A percentile compares a stretch with the other conserved stretches of the same genome.
phyloP scores from a whole-genome alignment of 2,113 vertebrate species.

The Progne subis region DNA sequence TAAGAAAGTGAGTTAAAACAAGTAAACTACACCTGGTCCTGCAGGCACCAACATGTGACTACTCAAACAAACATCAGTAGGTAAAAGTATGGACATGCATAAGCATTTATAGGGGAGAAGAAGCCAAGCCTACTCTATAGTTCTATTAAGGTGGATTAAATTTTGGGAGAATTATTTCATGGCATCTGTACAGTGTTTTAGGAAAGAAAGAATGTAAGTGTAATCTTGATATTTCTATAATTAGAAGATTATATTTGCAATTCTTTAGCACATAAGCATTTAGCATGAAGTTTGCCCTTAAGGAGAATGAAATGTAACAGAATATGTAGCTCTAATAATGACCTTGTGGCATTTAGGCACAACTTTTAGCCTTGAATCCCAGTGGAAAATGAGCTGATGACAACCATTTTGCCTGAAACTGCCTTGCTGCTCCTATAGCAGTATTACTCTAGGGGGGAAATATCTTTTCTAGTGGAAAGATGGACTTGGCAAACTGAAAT shows the following conservation, averaged over 20 bases:
- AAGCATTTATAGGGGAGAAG: not conserved
- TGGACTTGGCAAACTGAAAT: conserved; percentile 58
- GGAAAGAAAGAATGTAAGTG: not conserved
- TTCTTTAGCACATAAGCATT: not conserved
- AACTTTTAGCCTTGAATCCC: conserved; percentile 31
- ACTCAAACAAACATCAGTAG: not conserved
- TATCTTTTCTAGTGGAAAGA: conserved; percentile 48
- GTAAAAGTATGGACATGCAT: not conserved
- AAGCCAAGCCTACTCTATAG: not conserved
- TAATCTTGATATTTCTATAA: not conserved
- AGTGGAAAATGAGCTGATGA: not conserved
- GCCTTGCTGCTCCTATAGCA: not conserved
- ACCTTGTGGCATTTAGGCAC: not conserved
- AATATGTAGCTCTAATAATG: not conserved
- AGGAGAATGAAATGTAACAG: not conserved
- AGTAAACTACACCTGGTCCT: not conserved
- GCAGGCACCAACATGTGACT: not conserved
- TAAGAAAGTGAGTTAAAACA: not conserved
- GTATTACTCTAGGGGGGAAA: not conserved
- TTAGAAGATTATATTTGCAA: not conserved
- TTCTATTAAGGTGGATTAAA: not conserved
- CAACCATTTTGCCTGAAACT: not conserved
- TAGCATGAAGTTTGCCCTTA: not conserved
- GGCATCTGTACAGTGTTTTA: not conserved
- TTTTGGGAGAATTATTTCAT: not conserved